A percentile compares a stretch with the other conserved stretches of the same genome.
phyloP scores from a whole-genome alignment of 2,797 vertebrate genomes.

The Sebastes kiyomatsui region DNA sequence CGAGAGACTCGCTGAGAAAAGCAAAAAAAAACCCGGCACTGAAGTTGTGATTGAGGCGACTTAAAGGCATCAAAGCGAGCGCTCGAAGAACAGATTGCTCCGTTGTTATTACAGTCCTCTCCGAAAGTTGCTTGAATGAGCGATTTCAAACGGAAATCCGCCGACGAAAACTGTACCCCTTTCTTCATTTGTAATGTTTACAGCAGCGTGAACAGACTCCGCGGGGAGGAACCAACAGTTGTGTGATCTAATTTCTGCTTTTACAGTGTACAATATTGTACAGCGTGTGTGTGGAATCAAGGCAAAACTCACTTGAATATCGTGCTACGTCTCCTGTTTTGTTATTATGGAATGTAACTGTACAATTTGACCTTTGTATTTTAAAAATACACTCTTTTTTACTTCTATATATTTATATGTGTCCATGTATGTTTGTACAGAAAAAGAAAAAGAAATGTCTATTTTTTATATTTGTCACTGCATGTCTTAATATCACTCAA shows the following conservation, averaged over 20 bases:
- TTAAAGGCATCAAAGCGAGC: constrained; percentile 50
- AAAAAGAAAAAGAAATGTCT: constrained; percentile 90
- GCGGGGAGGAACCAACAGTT: constrained; percentile 77
- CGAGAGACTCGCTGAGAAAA: constrained; percentile 40
- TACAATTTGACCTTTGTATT: constrained; percentile 96
- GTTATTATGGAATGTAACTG: constrained; percentile 97
- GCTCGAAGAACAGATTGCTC: constrained; percentile 43
- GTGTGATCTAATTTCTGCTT: constrained; percentile 84
- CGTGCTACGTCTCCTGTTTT: constrained; percentile 87
- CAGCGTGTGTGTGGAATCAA: constrained; percentile 91
- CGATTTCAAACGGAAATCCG: constrained; percentile 58
- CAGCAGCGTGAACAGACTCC: constrained; percentile 62
- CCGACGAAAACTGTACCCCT: constrained; percentile 31
- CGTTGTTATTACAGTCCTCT: constrained; percentile 32
- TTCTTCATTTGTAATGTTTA: constrained; percentile 74
- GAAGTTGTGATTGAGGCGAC: constrained; percentile 49
- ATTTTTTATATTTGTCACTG: constrained; percentile 95
- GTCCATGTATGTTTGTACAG: constrained; percentile 85
- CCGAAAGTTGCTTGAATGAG: constrained; percentile 51
- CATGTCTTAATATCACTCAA: constrained; percentile 80
- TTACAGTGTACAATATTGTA: constrained; percentile 86
- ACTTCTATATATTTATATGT: constrained; percentile 92
- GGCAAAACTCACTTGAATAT: constrained; percentile 88
- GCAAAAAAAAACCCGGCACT: constrained; percentile 32
- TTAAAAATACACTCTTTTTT: constrained; percentile 98